Base-by-base conservation (phyloP, 2,888 invertebrate species). In the Drosophila multiciliata region DNA sequence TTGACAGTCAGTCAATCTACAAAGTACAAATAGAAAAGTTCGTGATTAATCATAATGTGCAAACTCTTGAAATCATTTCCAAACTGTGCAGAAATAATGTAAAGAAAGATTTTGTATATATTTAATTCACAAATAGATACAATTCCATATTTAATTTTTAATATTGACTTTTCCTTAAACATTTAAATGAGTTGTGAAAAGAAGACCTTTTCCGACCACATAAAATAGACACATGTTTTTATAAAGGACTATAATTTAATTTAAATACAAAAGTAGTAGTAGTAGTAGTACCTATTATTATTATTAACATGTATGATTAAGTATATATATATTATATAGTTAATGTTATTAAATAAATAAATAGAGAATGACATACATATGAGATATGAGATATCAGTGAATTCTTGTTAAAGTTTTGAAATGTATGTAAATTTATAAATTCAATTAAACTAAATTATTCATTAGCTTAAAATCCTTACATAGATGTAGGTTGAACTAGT, bases 31-130 rank as follows among this genome's bases (percentile, higher is more conserved):
- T 20, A 32, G 17, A 53, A 53, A 49, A 40, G 9, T 26, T 54
- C 68, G 65, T 80, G 81, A 53, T 64, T 63, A n/a, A 42, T 50
- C 73, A 78, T 81, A 76, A 82, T 62, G 26, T 5, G 17, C 8
- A 45, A 17, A 17, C 9, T 38, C 17, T 36, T 32, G 23, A 12
- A 11, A 36, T n/a, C 26, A 36, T 12, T 38, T 55, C n/a, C n/a
- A 23, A 23, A 23, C 12, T 20, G 15, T 15, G 7, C 45, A 20
- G 3, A 15, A 20, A 23, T 45, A 45, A 45, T 12, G 7, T 3
- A 15, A 36, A 12, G 5, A 42, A 42, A 2, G 2, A 12, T 1
- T 1, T n/a, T n/a, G n/a, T n/a, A n/a, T 20, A 20, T 20, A 1
- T 45, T 45, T 20, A 45, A 1, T 3, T 45, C 20, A 45, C 12